Conservation (phyloP, 2,888 invertebrate genomes). For the Orchesellides sinensis region DNA sequence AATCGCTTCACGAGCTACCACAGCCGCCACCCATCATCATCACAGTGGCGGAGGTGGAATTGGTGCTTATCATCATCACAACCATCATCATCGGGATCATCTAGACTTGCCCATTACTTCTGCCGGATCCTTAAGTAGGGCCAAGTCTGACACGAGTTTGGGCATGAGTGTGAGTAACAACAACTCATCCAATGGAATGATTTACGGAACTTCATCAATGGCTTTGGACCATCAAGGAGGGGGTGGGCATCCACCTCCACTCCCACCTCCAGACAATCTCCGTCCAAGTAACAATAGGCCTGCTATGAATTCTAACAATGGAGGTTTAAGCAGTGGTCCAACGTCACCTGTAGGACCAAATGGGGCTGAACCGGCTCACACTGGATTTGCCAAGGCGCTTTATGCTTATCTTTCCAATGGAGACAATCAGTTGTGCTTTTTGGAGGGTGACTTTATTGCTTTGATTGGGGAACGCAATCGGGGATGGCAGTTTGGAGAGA, state of each 20-base stretch:
- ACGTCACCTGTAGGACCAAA: constrained; percentile 78
- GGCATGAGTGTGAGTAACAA: constrained; percentile 75
- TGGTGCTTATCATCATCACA: constrained; percentile 29
- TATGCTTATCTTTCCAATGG: constrained; percentile 93
- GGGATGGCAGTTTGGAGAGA: constrained; percentile 98
- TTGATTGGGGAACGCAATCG: constrained; percentile 90
- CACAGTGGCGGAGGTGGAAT: not conserved
- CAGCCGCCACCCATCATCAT: no score
- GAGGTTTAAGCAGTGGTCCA: constrained; percentile 76
- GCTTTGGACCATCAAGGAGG: not conserved
- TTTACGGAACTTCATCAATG: constrained; percentile 35
- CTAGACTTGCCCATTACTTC: constrained; percentile 64
- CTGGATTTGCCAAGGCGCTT: constrained; percentile 85
- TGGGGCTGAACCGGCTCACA: constrained; percentile 80
- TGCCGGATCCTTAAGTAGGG: constrained; percentile 78
- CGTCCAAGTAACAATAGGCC: constrained; percentile 77
- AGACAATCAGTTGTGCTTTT: constrained; percentile 94
- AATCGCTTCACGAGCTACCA: not conserved
- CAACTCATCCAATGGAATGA: constrained; percentile 45
- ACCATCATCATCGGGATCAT: constrained; percentile 43
- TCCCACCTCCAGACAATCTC: constrained; percentile 42
- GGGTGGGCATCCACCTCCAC: not conserved
- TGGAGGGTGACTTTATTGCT: constrained; percentile 92
- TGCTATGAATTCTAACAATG: constrained; percentile 77
- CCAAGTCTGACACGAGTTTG: constrained; percentile 92